Base-by-base conservation (phyloP, 2,113 vertebrate species). In the Rhineura floridana region DNA sequence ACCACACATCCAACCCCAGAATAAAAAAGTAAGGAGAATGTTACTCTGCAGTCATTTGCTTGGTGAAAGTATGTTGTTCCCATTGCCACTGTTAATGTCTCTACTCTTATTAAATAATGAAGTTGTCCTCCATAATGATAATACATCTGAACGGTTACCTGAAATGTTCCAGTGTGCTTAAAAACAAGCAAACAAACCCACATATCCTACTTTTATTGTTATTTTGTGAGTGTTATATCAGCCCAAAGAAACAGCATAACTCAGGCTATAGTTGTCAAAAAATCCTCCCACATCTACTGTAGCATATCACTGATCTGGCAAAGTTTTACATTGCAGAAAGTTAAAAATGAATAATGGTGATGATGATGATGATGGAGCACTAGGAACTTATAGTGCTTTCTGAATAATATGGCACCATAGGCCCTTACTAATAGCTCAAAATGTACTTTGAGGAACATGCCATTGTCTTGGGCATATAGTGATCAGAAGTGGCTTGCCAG, bases 11-110 rank as follows among this genome's bases (percentile, higher is more conserved):
- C 90, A 84, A 88, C 87, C 93, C 76, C 84, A 94, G 91, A 95
- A 93, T 90, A 94, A 95, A 95, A 19, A 91, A 91, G 91, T 62
- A 82, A 92, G 79, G 52, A n/a, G 87, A 94, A 93, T 93, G 88
- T 88, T 96, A 94, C 93, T 93, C 86, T 89, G 85, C 81, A 63
- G 28, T 52, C 59, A 77, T 65, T 83, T 36, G 90, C 81, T 84
- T 93, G 83, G 19, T 91, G 73, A 93, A 94, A 86, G 92, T 90
- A 65, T 87, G 88, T 88, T 88, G 85, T 76, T 52, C 83, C 85
- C 46, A 48, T 86, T 42, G 25, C 72, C 36, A 83, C 28, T 88
- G 46, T 76, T 88, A 84, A 92, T 93, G 55, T 84, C n/a, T 90
- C 48, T 73, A n/a, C n/a, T n/a, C n/a, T n/a, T n/a, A 77, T 80